Conservation (phyloP, 2,113 vertebrate genomes). For the Gallinago undulata region DNA sequence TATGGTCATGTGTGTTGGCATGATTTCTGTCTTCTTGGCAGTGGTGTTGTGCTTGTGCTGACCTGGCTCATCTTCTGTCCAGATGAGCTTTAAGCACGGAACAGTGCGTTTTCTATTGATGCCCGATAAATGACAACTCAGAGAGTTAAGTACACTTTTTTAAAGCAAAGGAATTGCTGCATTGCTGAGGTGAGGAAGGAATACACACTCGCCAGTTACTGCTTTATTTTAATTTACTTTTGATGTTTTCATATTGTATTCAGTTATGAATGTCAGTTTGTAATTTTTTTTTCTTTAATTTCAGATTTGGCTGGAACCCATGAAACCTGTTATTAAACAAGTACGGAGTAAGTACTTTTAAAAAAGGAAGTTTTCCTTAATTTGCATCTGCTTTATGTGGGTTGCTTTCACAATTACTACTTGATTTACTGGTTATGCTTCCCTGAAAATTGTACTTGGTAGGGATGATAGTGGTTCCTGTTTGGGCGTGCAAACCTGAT, state of each 20-base stretch:
- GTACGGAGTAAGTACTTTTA: slow-evolving; percentile 86
- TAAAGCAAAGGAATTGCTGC: background rate
- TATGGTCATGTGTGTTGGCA: background rate
- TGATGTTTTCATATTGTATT: background rate
- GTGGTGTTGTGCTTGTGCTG: background rate
- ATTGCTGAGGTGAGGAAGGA: background rate
- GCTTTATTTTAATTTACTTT: background rate
- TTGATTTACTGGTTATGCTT: slow-evolving; percentile 40
- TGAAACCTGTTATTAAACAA: slow-evolving; percentile 90
- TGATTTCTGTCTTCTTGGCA: background rate
- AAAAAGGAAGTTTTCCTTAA: slow-evolving; percentile 36
- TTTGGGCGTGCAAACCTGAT: background rate
- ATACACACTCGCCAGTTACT: background rate
- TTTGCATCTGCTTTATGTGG: slow-evolving; percentile 48
- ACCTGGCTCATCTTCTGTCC: background rate
- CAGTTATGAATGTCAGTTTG: background rate
- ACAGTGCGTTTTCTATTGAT: background rate
- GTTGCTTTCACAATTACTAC: slow-evolving; percentile 35
- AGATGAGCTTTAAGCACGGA: background rate
- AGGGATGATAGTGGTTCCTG: background rate
- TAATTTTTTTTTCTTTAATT: slow-evolving; percentile 50
- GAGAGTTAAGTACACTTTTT: background rate
- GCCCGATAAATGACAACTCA: background rate
- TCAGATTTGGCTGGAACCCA: slow-evolving; percentile 95
- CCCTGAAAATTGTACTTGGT: background rate